phyloP scores from a whole-genome alignment of 2,113 vertebrate genomes.

The Panthera leo region DNA sequence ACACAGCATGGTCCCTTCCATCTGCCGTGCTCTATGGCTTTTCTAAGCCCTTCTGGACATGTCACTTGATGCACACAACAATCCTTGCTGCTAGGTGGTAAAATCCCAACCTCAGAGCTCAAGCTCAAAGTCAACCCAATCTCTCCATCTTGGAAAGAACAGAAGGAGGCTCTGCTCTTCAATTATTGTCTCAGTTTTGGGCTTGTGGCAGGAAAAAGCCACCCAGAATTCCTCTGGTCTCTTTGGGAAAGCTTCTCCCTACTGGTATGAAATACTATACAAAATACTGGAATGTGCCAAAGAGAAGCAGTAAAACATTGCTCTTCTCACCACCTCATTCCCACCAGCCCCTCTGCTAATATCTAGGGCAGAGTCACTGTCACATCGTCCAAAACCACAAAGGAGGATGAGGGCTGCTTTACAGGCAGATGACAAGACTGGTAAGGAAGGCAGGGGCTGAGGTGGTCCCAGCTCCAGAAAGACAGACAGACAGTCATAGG shows the following conservation, averaged over 20 bases:
- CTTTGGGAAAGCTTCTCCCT: background rate
- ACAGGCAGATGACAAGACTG: background rate
- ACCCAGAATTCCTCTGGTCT: background rate
- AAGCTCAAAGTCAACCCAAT: background rate
- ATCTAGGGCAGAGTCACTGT: background rate
- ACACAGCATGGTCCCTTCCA: background rate
- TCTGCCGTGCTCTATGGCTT: rapidly evolving
- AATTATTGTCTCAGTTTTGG: background rate
- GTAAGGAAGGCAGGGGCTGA: background rate
- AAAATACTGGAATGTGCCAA: background rate
- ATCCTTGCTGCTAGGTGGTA: background rate
- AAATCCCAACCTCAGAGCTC: background rate
- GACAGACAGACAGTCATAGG: background rate
- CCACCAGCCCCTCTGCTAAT: background rate
- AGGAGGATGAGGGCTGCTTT: background rate
- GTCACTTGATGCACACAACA: background rate
- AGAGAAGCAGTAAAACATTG: background rate
- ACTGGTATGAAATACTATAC: background rate
- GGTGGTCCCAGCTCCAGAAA: background rate
- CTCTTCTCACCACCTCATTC: background rate
- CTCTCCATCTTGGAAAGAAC: background rate
- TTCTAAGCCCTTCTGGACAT: background rate
- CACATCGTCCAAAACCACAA: background rate
- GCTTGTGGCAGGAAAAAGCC: background rate
- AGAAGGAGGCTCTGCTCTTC: background rate